phyloP scores from a whole-genome alignment of 1,140 invertebrate species.

The Pygmarrhopalites habei region DNA sequence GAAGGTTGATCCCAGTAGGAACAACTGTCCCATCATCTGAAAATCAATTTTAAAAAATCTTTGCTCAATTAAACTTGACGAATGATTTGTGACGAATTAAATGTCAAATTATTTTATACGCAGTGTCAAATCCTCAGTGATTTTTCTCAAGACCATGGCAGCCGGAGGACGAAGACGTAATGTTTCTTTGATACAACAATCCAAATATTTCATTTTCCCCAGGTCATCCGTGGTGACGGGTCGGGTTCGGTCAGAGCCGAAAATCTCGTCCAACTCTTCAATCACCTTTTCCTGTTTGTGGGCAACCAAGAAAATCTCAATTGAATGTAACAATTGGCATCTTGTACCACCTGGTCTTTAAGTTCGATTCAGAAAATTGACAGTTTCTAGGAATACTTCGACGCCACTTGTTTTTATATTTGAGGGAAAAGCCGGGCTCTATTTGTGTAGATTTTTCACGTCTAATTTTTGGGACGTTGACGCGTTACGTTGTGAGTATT shows the following conservation, averaged over 20 bases:
- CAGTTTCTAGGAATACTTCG: neutral
- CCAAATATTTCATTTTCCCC: slow-evolving; percentile 53
- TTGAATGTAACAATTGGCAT: neutral
- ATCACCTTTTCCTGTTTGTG: slow-evolving; percentile 46
- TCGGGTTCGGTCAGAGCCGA: slow-evolving; percentile 39
- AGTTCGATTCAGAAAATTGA: neutral
- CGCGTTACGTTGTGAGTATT: too few relatives aligned
- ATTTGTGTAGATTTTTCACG: slow-evolving; percentile 2
- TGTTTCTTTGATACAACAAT: slow-evolving; percentile 57
- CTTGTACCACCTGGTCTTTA: neutral
- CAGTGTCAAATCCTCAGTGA: slow-evolving; percentile 45
- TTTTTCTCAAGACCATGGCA: slow-evolving; percentile 49
- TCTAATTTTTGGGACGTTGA: too few relatives aligned
- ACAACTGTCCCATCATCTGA: slow-evolving; percentile 1
- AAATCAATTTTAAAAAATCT: slow-evolving; percentile 41
- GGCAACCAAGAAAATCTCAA: slow-evolving; percentile 1
- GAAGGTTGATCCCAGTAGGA: neutral
- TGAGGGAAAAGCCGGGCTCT: neutral
- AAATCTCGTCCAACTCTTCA: slow-evolving; percentile 43
- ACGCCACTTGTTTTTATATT: neutral
- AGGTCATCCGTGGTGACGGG: slow-evolving; percentile 47
- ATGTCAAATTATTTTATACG: slow-evolving; percentile 15
- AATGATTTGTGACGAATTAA: neutral
- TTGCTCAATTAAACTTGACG: neutral
- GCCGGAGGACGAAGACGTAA: slow-evolving; percentile 56